phyloP scores from a whole-genome alignment of 53 echinoderm and acorn worm genomes.

The Zoroaster sp. region DNA sequence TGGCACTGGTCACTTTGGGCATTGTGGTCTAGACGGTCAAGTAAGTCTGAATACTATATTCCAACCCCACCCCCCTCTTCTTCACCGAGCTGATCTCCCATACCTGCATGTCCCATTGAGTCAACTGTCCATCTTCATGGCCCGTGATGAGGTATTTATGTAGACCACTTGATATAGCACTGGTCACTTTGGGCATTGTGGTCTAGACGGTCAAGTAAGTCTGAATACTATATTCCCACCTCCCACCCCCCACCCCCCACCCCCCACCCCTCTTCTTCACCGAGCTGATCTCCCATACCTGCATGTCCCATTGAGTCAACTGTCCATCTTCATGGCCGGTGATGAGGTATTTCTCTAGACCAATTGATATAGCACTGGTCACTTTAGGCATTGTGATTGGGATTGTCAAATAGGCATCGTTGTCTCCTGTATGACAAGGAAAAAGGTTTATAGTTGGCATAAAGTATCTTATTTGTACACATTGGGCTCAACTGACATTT shows the following conservation, averaged over 20 bases:
- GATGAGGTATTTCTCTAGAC: slow-evolving; percentile 76
- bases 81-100: not conserved
- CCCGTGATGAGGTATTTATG: slow-evolving; percentile 85
- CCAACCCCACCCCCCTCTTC: too few species aligned
- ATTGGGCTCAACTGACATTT: too few species aligned
- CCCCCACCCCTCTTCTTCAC: not conserved
- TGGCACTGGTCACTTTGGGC: too few species aligned
- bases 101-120: slow-evolving; percentile 90
- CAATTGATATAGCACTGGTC: slow-evolving; percentile 73
- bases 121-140: slow-evolving; percentile 76
- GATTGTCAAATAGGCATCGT: slow-evolving; percentile 69
- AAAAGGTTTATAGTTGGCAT: too few species aligned
- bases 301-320: slow-evolving; percentile 75
- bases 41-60: too few species aligned
- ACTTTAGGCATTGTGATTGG: slow-evolving; percentile 72
- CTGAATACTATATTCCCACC: too few species aligned
- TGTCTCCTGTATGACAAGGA: slow-evolving; percentile 63
- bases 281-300: slow-evolving; percentile 41
- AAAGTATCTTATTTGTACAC: too few species aligned
- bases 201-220: too few species aligned
- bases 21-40: too few species aligned
- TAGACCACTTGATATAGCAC: too few species aligned
- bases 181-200: too few species aligned
- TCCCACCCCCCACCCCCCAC: too few species aligned
- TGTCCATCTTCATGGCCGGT: slow-evolving; percentile 86